Conservation (phyloP, 2,888 invertebrate genomes). For the Drosophila parthenogenetica region DNA sequence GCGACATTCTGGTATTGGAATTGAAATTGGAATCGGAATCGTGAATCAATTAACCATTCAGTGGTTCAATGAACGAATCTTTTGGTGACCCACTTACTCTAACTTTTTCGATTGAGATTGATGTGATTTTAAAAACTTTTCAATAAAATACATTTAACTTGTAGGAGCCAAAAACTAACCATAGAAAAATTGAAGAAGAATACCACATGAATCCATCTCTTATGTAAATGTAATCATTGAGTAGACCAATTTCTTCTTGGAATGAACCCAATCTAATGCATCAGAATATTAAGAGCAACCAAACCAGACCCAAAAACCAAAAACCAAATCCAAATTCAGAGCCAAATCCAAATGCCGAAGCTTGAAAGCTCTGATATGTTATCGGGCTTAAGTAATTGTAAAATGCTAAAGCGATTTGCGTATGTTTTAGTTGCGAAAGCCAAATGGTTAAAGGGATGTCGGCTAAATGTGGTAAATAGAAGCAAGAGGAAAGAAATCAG, state of each 20-base stretch:
- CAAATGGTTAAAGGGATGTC: constrained; percentile 40
- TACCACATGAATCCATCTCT: constrained; percentile 27
- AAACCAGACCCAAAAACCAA: constrained; percentile 19
- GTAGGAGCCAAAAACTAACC: constrained; percentile 22
- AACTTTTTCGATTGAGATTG: constrained; percentile 51
- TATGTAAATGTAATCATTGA: constrained; percentile 57
- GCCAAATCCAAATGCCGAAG: constrained; percentile 3
- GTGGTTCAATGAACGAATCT: constrained; percentile 47
- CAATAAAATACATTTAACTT: constrained; percentile 37
- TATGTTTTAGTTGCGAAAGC: constrained; percentile 62
- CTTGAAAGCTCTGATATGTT: constrained; percentile 35
- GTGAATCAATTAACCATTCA: constrained; percentile 68
- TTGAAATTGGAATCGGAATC: constrained; percentile 34
- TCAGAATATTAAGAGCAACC: constrained; percentile 29
- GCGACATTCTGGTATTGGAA: constrained; percentile 38
- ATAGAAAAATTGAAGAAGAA: background rate
- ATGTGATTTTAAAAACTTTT: constrained; percentile 56
- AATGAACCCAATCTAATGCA: constrained; percentile 35
- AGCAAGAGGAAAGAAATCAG: constrained; percentile 1
- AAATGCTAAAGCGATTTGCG: constrained; percentile 64
- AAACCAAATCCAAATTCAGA: constrained; percentile 22
- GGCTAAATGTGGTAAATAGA: constrained; percentile 1
- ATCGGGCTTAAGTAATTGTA: constrained; percentile 70
- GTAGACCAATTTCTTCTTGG: constrained; percentile 41
- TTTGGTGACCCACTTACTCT: constrained; percentile 52